Evolutionary conservation across 2,113 vertebrate genomes (phyloP).

Genomic region (Trichomycterus rosablanca): DNA sequence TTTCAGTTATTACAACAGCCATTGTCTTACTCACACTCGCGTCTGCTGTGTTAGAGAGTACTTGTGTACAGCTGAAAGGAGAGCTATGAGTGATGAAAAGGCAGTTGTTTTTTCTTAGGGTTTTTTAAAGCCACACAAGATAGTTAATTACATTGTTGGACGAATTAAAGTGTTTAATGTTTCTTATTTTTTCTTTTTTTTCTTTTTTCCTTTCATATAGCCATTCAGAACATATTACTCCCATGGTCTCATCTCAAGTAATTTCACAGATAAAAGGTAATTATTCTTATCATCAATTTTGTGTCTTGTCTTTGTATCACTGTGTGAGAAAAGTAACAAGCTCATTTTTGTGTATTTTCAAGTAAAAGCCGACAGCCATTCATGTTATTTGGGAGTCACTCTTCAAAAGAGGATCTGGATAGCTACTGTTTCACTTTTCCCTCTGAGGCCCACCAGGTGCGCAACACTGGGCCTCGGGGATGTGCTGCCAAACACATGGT

Average conservation of each 20-base stretch:
- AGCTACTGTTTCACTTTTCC: slow-evolving; percentile 88
- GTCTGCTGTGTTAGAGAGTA: no score
- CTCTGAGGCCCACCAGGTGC: slow-evolving; percentile 88
- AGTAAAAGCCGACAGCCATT: slow-evolving; percentile 86
- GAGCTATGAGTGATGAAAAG: no score
- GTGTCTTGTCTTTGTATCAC: no score
- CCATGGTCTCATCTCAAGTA: slow-evolving; percentile 91
- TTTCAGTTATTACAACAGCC: no score
- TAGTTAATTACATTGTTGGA: no score
- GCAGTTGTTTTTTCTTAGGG: no score
- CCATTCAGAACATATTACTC: slow-evolving; percentile 90
- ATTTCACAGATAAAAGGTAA: slow-evolving; percentile 90
- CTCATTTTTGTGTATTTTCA: slow-evolving; percentile 4
- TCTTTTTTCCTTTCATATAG: slow-evolving; percentile 53
- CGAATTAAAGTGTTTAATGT: neutral
- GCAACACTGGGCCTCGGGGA: slow-evolving; percentile 78
- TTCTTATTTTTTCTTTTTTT: neutral
- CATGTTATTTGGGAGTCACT: slow-evolving; percentile 86
- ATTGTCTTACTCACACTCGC: no score
- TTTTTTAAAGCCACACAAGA: no score
- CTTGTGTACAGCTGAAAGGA: no score
- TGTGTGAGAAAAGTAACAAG: neutral
- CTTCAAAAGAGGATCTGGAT: slow-evolving; percentile 79
- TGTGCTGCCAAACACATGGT: slow-evolving; percentile 88
- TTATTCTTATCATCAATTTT: neutral